Evolutionary conservation across 2,113 vertebrate species (phyloP).

Genomic region (Aleadryas rufinucha): DNA sequence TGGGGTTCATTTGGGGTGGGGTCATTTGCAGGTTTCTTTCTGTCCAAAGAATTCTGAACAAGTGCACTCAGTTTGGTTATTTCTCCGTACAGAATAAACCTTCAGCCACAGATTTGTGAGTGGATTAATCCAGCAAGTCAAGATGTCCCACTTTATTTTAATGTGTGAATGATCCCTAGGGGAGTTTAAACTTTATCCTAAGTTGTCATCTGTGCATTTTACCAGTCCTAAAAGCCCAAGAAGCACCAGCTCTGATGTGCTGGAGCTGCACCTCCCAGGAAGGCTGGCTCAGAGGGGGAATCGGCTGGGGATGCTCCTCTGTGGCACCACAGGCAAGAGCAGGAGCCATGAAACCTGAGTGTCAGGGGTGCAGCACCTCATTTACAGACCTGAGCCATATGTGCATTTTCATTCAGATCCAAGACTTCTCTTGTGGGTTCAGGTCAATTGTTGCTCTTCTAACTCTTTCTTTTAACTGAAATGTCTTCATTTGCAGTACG

Average conservation of each 20-base stretch:
- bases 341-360: not conserved
- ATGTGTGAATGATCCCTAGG: not conserved
- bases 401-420: not conserved
- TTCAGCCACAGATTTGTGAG: not conserved
- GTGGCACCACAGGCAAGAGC: not conserved
- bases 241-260: not conserved
- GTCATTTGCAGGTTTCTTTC: not conserved
- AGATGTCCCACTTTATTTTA: not conserved
- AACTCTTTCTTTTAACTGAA: not conserved
- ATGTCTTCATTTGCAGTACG: not conserved
- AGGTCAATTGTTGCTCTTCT: not conserved
- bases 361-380: not conserved
- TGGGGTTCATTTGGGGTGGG: not conserved
- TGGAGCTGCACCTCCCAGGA: not conserved
- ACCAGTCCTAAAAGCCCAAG: not conserved
- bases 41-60: not conserved
- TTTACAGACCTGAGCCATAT: not conserved
- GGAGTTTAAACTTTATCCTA: not conserved
- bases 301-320: not conserved
- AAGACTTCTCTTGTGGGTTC: not conserved
- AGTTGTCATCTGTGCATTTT: not conserved
- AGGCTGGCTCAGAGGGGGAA: not conserved
- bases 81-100: not conserved
- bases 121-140: not conserved
- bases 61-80: not conserved